These are phyloP conservation scores for Pristis pectinata DNA, from an alignment of 2,797 vertebrate genomes.

Conservation along the genomic window DNA sequence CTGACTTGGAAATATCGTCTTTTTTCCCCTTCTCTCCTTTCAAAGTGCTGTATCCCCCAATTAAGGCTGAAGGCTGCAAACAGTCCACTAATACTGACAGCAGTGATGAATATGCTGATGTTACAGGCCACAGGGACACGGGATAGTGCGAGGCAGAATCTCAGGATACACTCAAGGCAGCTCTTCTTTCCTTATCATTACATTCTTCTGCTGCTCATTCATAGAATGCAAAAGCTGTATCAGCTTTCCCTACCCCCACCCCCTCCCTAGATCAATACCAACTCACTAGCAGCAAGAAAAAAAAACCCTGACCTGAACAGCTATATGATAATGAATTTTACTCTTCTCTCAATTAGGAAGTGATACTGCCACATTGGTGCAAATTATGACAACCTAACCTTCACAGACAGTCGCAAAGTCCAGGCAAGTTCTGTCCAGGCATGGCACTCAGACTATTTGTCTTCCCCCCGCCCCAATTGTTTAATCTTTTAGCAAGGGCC, in stretches of 20 bases:
- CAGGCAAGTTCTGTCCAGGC: slow-evolving; percentile 39
- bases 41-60: slow-evolving; percentile 29
- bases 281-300: background rate
- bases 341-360: background rate
- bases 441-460: slow-evolving; percentile 26
- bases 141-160: slow-evolving; percentile 25
- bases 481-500: background rate
- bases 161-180: slow-evolving; percentile 32
- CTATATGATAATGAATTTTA: slow-evolving; percentile 35
- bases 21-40: background rate
- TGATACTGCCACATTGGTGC: background rate
- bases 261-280: background rate
- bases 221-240: slow-evolving; percentile 35
- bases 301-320: slow-evolving; percentile 1
- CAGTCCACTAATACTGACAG: slow-evolving; percentile 34
- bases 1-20: slow-evolving; percentile 20
- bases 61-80: slow-evolving; percentile 27
- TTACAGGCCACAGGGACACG: slow-evolving; percentile 26
- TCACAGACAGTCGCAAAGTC: background rate
- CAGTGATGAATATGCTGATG: slow-evolving; percentile 36
- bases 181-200: slow-evolving; percentile 24
- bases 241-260: background rate
- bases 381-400: background rate
- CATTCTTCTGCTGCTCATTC: slow-evolving; percentile 26
- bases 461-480: slow-evolving; percentile 42